Conservation (phyloP, 2,888 invertebrate genomes). For the Epinotia brunnichana region DNA sequence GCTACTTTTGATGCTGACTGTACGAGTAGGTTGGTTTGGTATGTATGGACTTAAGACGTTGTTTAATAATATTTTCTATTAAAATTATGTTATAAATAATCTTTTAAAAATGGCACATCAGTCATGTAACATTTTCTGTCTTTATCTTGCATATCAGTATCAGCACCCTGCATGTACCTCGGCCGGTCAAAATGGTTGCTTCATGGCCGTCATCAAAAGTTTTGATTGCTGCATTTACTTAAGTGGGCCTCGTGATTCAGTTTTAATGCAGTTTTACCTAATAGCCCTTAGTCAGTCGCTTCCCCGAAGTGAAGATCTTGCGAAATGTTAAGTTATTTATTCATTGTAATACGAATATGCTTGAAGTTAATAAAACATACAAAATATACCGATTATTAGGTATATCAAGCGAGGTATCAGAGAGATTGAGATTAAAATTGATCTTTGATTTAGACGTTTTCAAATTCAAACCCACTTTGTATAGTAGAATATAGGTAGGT, state of each 20-base stretch:
- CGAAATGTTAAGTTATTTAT: too few relatives aligned
- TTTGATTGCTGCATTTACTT: conserved; percentile 24
- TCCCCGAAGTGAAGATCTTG: neutral
- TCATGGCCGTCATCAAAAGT: conserved; percentile 26
- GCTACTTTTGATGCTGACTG: too few relatives aligned
- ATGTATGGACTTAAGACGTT: too few relatives aligned
- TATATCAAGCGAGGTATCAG: too few relatives aligned
- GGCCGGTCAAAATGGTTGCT: conserved; percentile 10
- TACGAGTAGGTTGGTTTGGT: too few relatives aligned
- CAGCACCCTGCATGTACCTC: neutral
- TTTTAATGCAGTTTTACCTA: conserved; percentile 17
- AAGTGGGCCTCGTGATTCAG: conserved; percentile 21
- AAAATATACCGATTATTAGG: too few relatives aligned
- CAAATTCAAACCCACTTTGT: neutral
- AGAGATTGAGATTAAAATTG: too few relatives aligned
- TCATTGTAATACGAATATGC: neutral
- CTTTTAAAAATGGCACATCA: neutral
- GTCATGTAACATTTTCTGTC: neutral
- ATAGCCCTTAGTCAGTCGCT: conserved; percentile 1
- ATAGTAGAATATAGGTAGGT: neutral
- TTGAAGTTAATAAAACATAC: neutral
- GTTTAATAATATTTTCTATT: too few relatives aligned
- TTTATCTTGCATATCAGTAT: conserved; percentile 4
- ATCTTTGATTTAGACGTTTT: neutral
- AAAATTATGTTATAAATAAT: too few relatives aligned